These are phyloP conservation scores for Timema cristinae DNA, from an alignment of 2,888 invertebrate species.

Conservation along the genomic window DNA sequence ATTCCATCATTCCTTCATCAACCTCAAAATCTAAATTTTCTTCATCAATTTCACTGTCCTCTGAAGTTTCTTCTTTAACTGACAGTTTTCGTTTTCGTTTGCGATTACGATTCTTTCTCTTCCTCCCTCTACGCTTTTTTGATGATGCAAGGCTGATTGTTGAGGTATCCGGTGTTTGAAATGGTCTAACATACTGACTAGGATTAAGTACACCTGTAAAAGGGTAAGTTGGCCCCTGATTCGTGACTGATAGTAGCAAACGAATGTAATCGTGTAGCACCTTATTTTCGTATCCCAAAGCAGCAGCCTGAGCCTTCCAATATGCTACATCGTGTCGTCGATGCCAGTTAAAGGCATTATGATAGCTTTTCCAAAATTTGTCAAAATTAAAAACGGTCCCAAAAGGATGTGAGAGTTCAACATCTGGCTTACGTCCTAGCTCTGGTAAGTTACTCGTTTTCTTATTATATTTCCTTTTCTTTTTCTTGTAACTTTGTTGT, in stretches of 20 bases:
- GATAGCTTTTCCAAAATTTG: conserved; percentile 28
- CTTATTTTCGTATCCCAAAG: conserved; percentile 55
- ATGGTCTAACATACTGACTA: no score
- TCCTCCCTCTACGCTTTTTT: not conserved
- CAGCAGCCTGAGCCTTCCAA: conserved; percentile 57
- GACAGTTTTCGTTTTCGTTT: not conserved
- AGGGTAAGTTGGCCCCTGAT: no score
- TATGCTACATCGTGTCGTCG: conserved; percentile 55
- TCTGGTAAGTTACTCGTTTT: no score
- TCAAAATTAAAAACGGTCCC: no score
- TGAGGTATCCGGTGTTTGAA: no score
- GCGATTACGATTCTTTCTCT: not conserved
- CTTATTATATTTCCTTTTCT: no score
- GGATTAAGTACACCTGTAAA: no score
- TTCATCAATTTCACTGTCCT: not conserved
- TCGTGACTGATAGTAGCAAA: conserved; percentile 30
- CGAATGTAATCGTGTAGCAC: conserved; percentile 52
- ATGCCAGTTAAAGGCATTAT: conserved; percentile 43
- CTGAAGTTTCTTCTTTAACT: conserved; percentile 1
- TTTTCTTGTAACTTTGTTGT: no score
- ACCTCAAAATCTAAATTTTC: not conserved
- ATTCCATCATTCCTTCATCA: not conserved
- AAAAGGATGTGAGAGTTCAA: no score
- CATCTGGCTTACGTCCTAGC: no score
- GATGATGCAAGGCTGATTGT: not conserved